Evolutionary conservation across 2,888 invertebrate genomes (phyloP).

Genomic region (Ectropis crepuscularia): DNA sequence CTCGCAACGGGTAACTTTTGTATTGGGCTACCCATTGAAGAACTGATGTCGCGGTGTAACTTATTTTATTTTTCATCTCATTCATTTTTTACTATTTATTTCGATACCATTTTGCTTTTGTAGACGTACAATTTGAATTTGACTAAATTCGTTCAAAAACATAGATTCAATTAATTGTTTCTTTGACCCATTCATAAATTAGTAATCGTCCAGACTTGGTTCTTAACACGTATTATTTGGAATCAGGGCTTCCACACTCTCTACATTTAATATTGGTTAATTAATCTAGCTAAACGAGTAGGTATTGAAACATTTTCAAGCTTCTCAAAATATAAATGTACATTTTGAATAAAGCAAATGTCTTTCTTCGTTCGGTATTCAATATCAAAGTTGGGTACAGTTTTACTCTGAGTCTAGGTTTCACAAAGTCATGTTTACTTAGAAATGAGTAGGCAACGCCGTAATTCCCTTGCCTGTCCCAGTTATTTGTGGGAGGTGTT

Average conservation of each 20-base stretch:
- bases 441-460: constrained; percentile 27
- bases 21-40: constrained; percentile 22
- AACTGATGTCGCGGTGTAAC: constrained; percentile 24
- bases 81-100: constrained; percentile 10
- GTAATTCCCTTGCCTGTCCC: constrained; percentile 49
- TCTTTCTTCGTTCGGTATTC: background rate
- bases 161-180: too few species aligned
- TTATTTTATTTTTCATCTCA: constrained; percentile 15
- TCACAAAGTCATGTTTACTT: constrained; percentile 31
- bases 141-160: background rate
- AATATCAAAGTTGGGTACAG: background rate
- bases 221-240: too few species aligned
- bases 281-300: too few species aligned
- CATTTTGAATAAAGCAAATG: too few species aligned
- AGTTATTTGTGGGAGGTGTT: constrained; percentile 66
- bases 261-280: too few species aligned
- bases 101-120: background rate
- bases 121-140: background rate
- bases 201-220: too few species aligned
- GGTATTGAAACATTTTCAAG: too few species aligned
- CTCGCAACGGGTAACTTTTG: constrained; percentile 31
- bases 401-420: too few species aligned
- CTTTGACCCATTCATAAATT: too few species aligned
- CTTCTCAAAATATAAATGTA: too few species aligned
- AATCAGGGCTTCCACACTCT: too few species aligned